Conservation (phyloP, 2,113 vertebrate genomes). For the Murina feae region DNA sequence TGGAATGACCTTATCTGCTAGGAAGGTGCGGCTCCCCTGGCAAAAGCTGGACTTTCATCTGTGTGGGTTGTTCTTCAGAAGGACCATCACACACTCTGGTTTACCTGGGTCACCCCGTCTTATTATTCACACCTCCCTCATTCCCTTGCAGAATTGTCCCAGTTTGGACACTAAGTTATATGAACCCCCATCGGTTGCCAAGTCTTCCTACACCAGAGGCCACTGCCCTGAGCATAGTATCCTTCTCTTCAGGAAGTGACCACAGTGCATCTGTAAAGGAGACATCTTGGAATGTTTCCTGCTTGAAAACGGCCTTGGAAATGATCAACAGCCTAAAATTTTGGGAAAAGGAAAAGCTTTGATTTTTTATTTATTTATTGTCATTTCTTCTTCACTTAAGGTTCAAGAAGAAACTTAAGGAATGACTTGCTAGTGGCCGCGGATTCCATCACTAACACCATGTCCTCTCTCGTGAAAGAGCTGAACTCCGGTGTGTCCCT, state of each 20-base stretch:
- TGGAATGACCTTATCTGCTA: not conserved
- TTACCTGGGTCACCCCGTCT: not conserved
- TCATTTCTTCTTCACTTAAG: conserved; percentile 79
- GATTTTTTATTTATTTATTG: conserved; percentile 46
- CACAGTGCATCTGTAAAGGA: not conserved
- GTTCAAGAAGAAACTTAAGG: conserved; percentile 95
- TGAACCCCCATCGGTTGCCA: not conserved
- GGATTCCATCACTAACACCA: conserved; percentile 98
- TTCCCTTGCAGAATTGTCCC: not conserved
- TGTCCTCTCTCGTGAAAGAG: conserved; percentile 98
- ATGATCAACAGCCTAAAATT: not conserved
- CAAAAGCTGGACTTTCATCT: not conserved
- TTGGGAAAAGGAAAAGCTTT: not conserved
- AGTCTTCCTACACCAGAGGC: not conserved
- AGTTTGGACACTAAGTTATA: not conserved
- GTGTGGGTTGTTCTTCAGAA: not conserved
- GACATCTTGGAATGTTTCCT: not conserved
- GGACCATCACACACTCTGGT: not conserved
- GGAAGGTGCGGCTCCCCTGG: not conserved
- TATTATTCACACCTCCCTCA: not conserved
- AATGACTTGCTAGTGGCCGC: conserved; percentile 97
- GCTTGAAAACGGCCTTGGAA: not conserved
- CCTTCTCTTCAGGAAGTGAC: not conserved
- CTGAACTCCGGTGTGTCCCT: conserved; percentile 93
- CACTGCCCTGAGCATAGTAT: not conserved